phyloP scores from a whole-genome alignment of 1,140 invertebrate species.

The Hormaphis cornu region DNA sequence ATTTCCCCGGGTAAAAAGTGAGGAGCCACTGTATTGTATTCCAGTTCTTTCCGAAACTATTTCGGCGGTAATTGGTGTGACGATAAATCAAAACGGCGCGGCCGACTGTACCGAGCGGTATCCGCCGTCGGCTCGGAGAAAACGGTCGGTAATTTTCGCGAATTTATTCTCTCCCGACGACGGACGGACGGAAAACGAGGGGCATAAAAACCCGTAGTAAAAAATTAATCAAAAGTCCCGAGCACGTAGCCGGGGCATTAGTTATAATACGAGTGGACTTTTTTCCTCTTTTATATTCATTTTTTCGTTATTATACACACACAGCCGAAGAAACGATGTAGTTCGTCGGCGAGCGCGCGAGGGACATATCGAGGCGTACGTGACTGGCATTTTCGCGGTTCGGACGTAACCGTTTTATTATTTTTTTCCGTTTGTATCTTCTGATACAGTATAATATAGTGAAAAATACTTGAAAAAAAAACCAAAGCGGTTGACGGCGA shows the following conservation, averaged over 20 bases:
- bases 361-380: background rate
- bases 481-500: background rate
- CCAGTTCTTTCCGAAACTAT: too few species aligned
- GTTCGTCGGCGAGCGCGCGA: background rate
- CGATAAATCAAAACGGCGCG: too few species aligned
- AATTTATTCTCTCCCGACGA: too few species aligned
- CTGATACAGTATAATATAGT: background rate
- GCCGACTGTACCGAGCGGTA: too few species aligned
- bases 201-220: too few species aligned
- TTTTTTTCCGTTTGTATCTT: background rate
- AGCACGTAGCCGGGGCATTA: slow-evolving; percentile 12
- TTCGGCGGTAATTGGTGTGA: too few species aligned
- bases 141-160: too few species aligned
- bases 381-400: slow-evolving; percentile 17
- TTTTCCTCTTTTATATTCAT: background rate
- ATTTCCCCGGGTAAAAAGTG: too few species aligned
- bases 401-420: background rate
- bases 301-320: slow-evolving; percentile 18
- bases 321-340: slow-evolving; percentile 6
- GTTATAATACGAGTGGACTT: background rate
- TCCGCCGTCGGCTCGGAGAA: too few species aligned
- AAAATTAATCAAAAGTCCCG: background rate
- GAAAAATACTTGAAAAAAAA: background rate
- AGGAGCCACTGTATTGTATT: too few species aligned
- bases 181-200: too few species aligned